Conservation (phyloP, 2,113 vertebrate species). For the Narcine bancroftii region DNA sequence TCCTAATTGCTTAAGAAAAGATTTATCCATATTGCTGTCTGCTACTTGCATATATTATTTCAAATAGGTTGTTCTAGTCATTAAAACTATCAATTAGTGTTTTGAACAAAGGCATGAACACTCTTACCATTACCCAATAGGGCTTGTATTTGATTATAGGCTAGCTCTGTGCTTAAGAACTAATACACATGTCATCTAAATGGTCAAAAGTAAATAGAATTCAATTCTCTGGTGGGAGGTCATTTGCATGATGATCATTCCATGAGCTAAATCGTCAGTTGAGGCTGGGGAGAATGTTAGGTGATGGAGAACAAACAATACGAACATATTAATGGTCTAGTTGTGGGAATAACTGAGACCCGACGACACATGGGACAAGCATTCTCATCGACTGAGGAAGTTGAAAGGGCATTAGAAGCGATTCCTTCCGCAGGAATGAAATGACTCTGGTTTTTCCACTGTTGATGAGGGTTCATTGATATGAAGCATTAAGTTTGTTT, state of each 20-base stretch:
- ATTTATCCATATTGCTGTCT: background rate
- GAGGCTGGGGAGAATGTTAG: background rate
- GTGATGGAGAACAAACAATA: background rate
- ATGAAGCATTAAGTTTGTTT: too few species aligned
- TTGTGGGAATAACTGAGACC: background rate
- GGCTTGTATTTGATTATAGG: background rate
- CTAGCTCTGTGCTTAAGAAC: background rate
- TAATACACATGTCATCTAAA: background rate
- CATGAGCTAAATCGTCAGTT: background rate
- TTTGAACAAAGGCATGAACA: background rate
- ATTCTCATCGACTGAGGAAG: background rate
- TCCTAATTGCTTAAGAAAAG: background rate
- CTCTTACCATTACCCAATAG: background rate
- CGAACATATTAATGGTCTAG: background rate
- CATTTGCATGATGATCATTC: background rate
- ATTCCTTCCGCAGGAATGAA: too few species aligned
- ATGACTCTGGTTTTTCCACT: too few species aligned
- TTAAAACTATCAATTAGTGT: background rate
- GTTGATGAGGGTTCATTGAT: too few species aligned
- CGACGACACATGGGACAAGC: background rate
- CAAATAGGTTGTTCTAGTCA: background rate
- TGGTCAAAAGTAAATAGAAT: background rate
- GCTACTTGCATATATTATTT: conserved; percentile 5
- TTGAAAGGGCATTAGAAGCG: background rate
- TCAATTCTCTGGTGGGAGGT: background rate